Conservation (phyloP, 1,140 invertebrate species). For the Zaprionus camerounensis region DNA sequence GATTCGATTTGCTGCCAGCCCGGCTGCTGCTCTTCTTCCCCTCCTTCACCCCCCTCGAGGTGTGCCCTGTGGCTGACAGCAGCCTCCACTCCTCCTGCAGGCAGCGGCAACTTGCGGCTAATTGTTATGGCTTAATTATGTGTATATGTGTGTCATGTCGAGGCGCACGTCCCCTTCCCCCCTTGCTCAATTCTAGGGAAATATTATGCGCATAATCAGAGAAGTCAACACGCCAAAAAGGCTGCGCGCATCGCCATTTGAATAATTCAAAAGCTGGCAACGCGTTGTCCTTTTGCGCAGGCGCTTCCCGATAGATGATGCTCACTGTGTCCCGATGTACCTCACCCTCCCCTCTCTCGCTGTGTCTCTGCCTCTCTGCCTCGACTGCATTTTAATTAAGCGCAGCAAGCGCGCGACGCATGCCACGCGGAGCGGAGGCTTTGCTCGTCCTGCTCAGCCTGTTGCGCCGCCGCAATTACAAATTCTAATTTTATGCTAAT, state of each 20-base stretch:
- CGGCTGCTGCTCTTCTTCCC: too few relatives aligned
- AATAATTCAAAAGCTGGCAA: constrained; percentile 77
- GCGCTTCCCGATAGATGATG: constrained; percentile 53
- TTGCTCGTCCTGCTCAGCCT: constrained; percentile 50
- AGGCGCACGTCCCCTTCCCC: constrained; percentile 20
- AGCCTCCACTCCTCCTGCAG: not conserved
- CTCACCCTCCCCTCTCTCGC: constrained; percentile 18
- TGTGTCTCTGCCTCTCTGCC: constrained; percentile 25
- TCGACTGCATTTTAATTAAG: constrained; percentile 79
- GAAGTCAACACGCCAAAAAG: constrained; percentile 75
- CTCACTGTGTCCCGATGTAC: not conserved
- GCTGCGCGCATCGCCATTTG: constrained; percentile 67
- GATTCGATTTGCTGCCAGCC: constrained; percentile 64
- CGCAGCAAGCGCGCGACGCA: constrained; percentile 58
- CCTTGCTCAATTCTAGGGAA: not conserved
- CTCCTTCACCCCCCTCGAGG: not conserved
- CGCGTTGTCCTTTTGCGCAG: constrained; percentile 78
- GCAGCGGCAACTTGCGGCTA: constrained; percentile 38
- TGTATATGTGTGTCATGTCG: constrained; percentile 37
- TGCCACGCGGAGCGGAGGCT: constrained; percentile 52
- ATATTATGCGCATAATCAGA: constrained; percentile 83
- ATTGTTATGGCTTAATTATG: constrained; percentile 78
- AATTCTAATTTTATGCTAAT: constrained; percentile 84
- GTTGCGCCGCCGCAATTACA: constrained; percentile 82
- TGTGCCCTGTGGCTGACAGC: not conserved